Evolutionary conservation across 2,797 vertebrate species (phyloP).

Genomic region (Astyanax mexicanus): DNA sequence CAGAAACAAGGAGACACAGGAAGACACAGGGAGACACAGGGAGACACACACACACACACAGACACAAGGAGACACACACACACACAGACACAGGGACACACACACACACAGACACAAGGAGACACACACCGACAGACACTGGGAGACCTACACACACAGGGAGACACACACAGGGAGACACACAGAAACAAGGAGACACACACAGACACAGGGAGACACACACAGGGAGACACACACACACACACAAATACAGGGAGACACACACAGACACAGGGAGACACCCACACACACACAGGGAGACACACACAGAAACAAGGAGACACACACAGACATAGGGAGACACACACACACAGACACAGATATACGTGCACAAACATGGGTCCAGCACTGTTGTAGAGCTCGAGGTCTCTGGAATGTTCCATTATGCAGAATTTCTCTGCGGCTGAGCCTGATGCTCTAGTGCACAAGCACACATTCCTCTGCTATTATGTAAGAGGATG

Average conservation of each 20-base stretch:
- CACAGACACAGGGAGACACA: background rate
- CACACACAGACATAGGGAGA: background rate
- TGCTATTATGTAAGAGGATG: constrained; percentile 43
- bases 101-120: background rate
- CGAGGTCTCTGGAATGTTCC: constrained; percentile 30
- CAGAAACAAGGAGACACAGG: no score
- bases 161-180: background rate
- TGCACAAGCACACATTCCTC: constrained; percentile 37
- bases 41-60: background rate
- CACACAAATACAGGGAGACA: no score
- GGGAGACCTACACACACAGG: background rate
- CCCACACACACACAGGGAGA: background rate
- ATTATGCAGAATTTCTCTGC: constrained; percentile 6
- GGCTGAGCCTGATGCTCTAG: background rate
- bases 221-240: background rate
- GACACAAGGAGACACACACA: no score
- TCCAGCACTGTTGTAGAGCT: background rate
- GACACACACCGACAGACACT: no score
- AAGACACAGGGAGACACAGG: background rate
- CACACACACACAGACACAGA: background rate
- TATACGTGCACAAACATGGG: background rate
- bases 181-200: no score
- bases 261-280: no score
- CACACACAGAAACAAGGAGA: background rate
- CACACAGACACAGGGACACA: background rate